Evolutionary conservation across 2,113 vertebrate genomes (phyloP), one percentile per base, ranked within the genome.

Genomic region (Pipa parva): DNA sequence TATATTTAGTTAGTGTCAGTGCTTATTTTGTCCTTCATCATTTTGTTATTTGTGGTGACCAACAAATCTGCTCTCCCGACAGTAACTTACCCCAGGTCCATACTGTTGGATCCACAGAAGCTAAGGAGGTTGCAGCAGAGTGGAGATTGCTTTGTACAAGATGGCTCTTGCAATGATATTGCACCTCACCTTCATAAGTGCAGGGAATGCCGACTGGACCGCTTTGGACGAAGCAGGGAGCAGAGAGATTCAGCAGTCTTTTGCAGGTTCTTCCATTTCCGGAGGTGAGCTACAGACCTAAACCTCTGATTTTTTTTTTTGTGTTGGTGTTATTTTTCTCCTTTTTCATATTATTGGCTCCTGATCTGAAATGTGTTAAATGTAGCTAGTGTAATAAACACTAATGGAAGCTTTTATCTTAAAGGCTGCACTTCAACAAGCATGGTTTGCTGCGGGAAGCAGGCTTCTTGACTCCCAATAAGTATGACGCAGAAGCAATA

Each of bases 201-300:
- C 73, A 26, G 89, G 0, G 89, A 91, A 2, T 91, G 88, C 21
- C 86, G 89, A 0, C 1, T 90, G 72, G 86, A 87, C 72, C 89
- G 87, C 3, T 87, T 88, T 9, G 77, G 88, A 2, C 86, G 88
- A 70, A 87, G 85, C 49, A 89, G 87, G 64, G 86, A 87, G 15
- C 84, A 87, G 71, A 79, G 72, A 0, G 89, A 90, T n/a, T 85
- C 87, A 0, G 85, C 86, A 0, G 89, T 90, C 62, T 91, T 91
- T 24, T 91, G 89, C 56, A 72, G 89, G 0, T 91, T 91, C 77
- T 89, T 91, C n/a, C 89, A 90, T 73, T 91, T 91, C 6, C 80
- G 89, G 17, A 88, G 86, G 89, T 91, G 5, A 74, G 72, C 1
- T 22, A 42, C n/a, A n/a, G n/a, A n/a, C n/a, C n/a, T n/a, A n/a